These are phyloP conservation scores for Porites divaricata DNA, from an alignment of 92 coral and sea anemone genomes.

Conservation along the genomic window DNA sequence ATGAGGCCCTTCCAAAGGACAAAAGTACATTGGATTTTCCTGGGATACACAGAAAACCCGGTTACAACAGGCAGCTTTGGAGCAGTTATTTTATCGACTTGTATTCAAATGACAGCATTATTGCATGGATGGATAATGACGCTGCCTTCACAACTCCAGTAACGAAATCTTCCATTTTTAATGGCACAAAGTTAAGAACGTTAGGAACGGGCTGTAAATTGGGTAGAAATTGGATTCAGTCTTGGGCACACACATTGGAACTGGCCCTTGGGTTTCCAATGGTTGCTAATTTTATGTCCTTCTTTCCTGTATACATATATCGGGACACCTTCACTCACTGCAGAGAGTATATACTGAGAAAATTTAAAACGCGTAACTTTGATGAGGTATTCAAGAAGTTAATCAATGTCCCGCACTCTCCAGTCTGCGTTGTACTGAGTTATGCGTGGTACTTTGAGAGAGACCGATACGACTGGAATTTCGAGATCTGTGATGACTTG, in stretches of 20 bases:
- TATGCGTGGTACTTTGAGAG: too few relatives aligned
- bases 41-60: not conserved
- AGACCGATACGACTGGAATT: too few relatives aligned
- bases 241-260: conserved; percentile 23
- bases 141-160: too few relatives aligned
- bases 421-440: not conserved
- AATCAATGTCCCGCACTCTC: too few relatives aligned
- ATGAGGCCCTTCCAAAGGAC: conserved; percentile 43
- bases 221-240: not conserved
- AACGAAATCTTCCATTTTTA: too few relatives aligned
- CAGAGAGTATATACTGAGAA: too few relatives aligned
- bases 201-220: conserved; percentile 2
- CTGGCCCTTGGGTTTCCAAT: conserved; percentile 39
- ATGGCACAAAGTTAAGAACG: not conserved
- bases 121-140: too few relatives aligned
- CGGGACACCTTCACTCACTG: too few relatives aligned
- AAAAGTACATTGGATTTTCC: conserved; percentile 4
- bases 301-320: too few relatives aligned
- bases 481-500: conserved; percentile 6
- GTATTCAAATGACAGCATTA: too few relatives aligned
- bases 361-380: conserved; percentile 29
- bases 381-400: too few relatives aligned
- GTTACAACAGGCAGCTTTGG: conserved; percentile 25
- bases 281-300: conserved; percentile 52
- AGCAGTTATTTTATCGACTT: conserved; percentile 23